A percentile compares a stretch with the other conserved stretches of the same genome.
These are phyloP conservation scores for Orthonyx spaldingii DNA, from an alignment of 2,113 vertebrate genomes.

Conservation along the genomic window DNA sequence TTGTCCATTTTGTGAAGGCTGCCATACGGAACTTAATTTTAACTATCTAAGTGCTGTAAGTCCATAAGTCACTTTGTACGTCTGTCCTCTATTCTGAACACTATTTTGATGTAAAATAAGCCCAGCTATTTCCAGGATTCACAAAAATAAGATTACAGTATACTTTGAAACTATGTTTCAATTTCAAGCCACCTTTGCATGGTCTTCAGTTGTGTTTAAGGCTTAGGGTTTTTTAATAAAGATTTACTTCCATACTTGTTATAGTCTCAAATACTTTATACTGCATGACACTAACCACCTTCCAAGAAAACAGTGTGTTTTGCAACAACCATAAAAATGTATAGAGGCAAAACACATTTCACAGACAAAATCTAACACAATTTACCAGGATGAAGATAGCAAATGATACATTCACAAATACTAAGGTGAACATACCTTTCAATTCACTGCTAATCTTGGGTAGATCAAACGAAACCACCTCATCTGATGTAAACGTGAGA, in stretches of 20 bases:
- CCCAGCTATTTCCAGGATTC: background rate
- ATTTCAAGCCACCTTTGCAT: background rate
- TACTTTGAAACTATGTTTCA: background rate
- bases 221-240: background rate
- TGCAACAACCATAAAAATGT: background rate
- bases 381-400: background rate
- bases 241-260: background rate
- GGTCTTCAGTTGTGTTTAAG: background rate
- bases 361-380: background rate
- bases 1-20: background rate
- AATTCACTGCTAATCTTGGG: constrained; percentile 50
- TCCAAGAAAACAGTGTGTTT: background rate
- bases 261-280: background rate
- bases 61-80: background rate
- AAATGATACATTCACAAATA: background rate
- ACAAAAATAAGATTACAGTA: background rate
- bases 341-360: background rate
- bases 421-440: constrained; percentile 55
- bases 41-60: background rate
- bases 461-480: background rate
- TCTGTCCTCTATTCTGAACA: background rate
- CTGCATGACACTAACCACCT: background rate
- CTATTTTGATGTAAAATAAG: background rate
- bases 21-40: background rate
- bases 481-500: constrained; percentile 55